phyloP scores from a whole-genome alignment of 2,113 vertebrate species.

The Dissostichus mawsoni region DNA sequence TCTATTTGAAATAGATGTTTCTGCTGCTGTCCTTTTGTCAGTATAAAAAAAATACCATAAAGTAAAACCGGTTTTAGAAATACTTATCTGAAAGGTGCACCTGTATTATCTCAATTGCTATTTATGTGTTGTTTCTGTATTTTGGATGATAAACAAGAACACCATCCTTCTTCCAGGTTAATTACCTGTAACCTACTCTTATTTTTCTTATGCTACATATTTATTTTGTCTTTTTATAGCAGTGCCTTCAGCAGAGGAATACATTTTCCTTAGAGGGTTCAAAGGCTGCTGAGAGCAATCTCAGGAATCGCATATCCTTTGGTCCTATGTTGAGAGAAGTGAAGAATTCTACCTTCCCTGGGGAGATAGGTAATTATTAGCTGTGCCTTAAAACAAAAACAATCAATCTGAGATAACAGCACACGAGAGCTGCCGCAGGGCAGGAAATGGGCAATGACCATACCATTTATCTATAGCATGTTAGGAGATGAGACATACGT shows the following conservation, averaged over 20 bases:
- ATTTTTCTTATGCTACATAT: conserved; percentile 48
- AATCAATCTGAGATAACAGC: conserved; percentile 51
- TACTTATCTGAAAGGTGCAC: conserved; percentile 34
- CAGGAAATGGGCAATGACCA: conserved; percentile 63
- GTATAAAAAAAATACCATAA: background rate
- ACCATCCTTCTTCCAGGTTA: conserved; percentile 33
- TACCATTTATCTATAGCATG: conserved; percentile 43
- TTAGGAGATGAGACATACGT: conserved; percentile 3
- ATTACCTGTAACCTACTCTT: conserved; percentile 52
- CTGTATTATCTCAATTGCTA: conserved; percentile 31
- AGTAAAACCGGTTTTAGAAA: conserved; percentile 18
- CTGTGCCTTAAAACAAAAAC: conserved; percentile 49
- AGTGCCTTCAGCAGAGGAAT: conserved; percentile 57
- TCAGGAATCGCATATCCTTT: conserved; percentile 72
- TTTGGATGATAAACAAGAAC: conserved; percentile 27
- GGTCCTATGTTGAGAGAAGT: conserved; percentile 70
- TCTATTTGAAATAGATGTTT: conserved; percentile 25
- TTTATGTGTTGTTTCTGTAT: conserved; percentile 10
- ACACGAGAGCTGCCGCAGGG: conserved; percentile 17
- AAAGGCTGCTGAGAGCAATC: conserved; percentile 49
- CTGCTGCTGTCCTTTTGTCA: conserved; percentile 13
- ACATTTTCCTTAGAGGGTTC: conserved; percentile 34
- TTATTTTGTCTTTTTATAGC: conserved; percentile 50
- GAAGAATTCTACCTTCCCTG: conserved; percentile 59
- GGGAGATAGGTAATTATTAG: conserved; percentile 70